These are phyloP conservation scores for Drosophila aff. DNA, from an alignment of 1,140 invertebrate genomes.

Conservation along the genomic window DNA sequence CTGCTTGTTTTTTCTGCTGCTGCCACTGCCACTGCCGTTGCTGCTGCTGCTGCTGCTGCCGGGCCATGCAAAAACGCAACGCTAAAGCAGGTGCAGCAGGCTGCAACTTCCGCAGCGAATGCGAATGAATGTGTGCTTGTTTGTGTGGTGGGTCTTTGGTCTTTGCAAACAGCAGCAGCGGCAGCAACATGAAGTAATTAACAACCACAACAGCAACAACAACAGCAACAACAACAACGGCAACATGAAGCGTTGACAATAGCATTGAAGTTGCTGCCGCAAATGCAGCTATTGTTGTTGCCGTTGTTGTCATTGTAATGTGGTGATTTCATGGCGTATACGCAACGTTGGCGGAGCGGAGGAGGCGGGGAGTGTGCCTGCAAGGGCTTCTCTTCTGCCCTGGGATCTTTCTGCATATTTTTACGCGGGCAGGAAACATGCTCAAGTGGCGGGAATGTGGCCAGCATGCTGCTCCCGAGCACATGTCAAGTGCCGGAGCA, in stretches of 20 bases:
- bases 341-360: constrained; percentile 48
- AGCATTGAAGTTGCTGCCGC: constrained; percentile 70
- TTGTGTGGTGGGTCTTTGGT: constrained; percentile 59
- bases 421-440: constrained; percentile 73
- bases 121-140: constrained; percentile 31
- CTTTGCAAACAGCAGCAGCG: constrained; percentile 62
- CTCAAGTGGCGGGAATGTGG: constrained; percentile 78
- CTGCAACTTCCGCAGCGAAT: constrained; percentile 75
- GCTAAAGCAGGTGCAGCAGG: constrained; percentile 80
- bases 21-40: constrained; percentile 35
- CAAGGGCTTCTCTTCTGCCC: constrained; percentile 21
- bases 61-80: constrained; percentile 72
- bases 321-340: constrained; percentile 78
- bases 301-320: constrained; percentile 63
- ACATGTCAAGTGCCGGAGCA: constrained; percentile 61
- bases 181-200: constrained; percentile 80
- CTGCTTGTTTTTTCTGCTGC: constrained; percentile 16
- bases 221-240: constrained; percentile 50
- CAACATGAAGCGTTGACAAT: constrained; percentile 75
- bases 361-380: not conserved
- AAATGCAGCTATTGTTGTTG: constrained; percentile 42
- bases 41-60: constrained; percentile 48
- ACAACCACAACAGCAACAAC: constrained; percentile 66
- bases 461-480: constrained; percentile 46
- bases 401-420: constrained; percentile 52